Evolutionary conservation across 1,140 invertebrate species (phyloP), one percentile per base, ranked within the genome.

Genomic region (Idris sp.): DNA sequence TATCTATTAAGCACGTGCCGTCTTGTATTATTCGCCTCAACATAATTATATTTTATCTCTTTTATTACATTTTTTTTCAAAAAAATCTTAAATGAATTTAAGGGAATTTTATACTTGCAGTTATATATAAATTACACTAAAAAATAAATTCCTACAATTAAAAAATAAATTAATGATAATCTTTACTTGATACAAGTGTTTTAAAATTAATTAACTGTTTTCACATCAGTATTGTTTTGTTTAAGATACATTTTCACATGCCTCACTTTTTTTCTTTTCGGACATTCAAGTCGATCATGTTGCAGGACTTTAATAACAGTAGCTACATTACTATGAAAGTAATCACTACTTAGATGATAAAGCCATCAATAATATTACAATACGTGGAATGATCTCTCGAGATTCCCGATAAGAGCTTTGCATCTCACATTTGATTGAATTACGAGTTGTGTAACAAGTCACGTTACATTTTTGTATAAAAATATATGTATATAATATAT

Each of bases 371-470:
- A 36, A 10, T 38, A 69, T 61, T 61, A 46, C 19, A 69, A 61
- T 69, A 61, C 65, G 36, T 4, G 13, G 65, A 69, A 69, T 30
- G 13, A 31, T 46, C 26, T 18, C 22, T 28, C 36, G 18, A 31
- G 44, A 51, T 14, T 44, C n/a, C 9, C 7, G 54, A 59, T 69
- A 56, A 65, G 33, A 67, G 28, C n/a, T 7, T 41, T 33, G 8
- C 44, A 64, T 43, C 46, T 26, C 15, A 4, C 9, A 14, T 41
- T 51, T 18, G 28, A 59, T 69, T 28, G 19, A 33, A 51, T 68
- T 69, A 53, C 65, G 11, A 59, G 54, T 61, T 59, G 54, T 69
- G 31, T 10, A 59, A 69, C 65, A 69, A 40, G 62, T 68, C 54
- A 69, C 36, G 31, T 69, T 69, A 58, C 44, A 58, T 53, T 53